phyloP scores from a whole-genome alignment of 2,797 vertebrate genomes.

The Catostomus latipinnis region DNA sequence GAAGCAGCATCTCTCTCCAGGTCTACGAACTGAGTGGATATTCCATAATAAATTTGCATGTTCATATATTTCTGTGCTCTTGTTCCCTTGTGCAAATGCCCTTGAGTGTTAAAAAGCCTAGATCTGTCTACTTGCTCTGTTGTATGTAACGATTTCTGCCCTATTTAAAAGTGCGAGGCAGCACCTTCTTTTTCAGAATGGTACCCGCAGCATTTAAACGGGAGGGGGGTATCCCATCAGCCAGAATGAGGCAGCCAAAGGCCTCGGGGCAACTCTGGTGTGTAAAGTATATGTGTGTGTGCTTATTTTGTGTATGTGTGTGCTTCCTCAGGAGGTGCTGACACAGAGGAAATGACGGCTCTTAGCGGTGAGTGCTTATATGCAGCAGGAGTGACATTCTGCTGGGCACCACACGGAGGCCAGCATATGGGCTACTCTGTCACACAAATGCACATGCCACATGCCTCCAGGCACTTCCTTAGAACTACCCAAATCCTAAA shows the following conservation, averaged over 20 bases:
- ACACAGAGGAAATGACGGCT: conserved; percentile 63
- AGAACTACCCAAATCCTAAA: conserved; percentile 31
- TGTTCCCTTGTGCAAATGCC: conserved; percentile 35
- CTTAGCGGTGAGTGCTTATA: conserved; percentile 49
- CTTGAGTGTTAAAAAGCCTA: conserved; percentile 43
- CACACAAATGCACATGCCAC: conserved; percentile 35
- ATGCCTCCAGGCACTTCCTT: conserved; percentile 34
- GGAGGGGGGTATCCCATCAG: conserved; percentile 35
- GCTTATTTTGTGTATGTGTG: conserved; percentile 36
- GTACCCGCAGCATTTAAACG: conserved; percentile 45
- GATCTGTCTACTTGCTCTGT: conserved; percentile 32
- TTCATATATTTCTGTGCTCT: conserved; percentile 17
- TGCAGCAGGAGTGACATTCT: conserved; percentile 50
- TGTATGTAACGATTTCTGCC: conserved; percentile 40
- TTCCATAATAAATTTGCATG: conserved; percentile 29
- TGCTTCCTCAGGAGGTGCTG: conserved; percentile 60
- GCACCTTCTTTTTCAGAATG: conserved; percentile 49
- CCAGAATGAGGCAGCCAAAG: conserved; percentile 36
- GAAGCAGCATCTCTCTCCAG: background rate
- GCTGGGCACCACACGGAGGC: conserved; percentile 33
- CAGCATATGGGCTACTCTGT: conserved; percentile 58
- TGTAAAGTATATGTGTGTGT: conserved; percentile 16
- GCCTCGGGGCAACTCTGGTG: conserved; percentile 41
- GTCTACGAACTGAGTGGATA: background rate
- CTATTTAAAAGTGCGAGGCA: conserved; percentile 58